These are phyloP conservation scores for Tympanoctomys barrerae DNA, from an alignment of 2,797 vertebrate genomes.

Conservation along the genomic window DNA sequence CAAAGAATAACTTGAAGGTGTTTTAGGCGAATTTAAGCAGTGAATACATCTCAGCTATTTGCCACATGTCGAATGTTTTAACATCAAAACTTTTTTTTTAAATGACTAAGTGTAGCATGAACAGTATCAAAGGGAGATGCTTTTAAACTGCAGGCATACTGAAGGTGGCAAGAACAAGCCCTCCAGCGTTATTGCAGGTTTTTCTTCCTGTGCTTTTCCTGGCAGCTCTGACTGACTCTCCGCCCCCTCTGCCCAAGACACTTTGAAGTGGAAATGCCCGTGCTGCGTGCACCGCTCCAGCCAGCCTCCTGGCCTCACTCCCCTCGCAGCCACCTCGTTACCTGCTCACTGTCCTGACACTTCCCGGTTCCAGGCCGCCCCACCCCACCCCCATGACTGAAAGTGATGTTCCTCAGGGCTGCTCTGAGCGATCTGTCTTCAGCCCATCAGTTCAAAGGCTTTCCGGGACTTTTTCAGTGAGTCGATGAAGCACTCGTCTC, in stretches of 20 bases:
- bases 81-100: neutral
- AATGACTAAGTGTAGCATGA: neutral
- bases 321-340: neutral
- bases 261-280: neutral
- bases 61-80: neutral
- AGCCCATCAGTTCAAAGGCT: neutral
- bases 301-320: neutral
- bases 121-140: neutral
- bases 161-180: neutral
- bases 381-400: neutral
- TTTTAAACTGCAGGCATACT: neutral
- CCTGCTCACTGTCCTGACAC: neutral
- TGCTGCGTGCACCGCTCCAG: neutral
- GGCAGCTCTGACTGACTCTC: neutral
- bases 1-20: neutral
- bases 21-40: neutral
- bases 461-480: neutral
- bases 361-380: neutral
- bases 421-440: neutral
- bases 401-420: neutral
- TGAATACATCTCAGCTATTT: neutral
- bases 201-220: neutral
- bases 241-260: accelerated
- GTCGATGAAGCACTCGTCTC: neutral
- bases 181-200: neutral